Percentiles rank a stretch among this genome's conserved stretches.
phyloP scores from a whole-genome alignment of 2,888 invertebrate species.

The Sepioteuthis lessoniana region DNA sequence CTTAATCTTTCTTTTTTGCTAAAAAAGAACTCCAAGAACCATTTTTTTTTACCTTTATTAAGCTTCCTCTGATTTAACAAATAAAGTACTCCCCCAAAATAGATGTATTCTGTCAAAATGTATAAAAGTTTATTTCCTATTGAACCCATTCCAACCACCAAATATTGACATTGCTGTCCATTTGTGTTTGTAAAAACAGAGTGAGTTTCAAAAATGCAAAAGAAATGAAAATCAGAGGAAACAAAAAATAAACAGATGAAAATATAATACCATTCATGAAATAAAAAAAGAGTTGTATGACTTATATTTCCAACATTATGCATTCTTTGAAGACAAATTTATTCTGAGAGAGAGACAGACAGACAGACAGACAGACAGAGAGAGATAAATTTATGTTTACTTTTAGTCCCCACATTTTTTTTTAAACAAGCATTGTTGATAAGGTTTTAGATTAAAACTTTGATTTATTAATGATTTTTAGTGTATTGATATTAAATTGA shows the following conservation, averaged over 20 bases:
- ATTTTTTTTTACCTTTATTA: not conserved
- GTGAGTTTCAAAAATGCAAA: not conserved
- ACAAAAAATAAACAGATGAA: not conserved
- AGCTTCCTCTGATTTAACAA: constrained; percentile 20
- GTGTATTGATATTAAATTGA: not conserved
- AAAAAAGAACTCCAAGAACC: not conserved
- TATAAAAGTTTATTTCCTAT: constrained; percentile 33
- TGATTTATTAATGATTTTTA: not conserved
- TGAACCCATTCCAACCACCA: not conserved
- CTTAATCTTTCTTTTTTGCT: not conserved
- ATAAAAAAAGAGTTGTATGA: not conserved
- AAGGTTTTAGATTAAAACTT: not conserved
- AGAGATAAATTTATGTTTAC: not conserved
- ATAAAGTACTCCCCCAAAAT: constrained; percentile 6
- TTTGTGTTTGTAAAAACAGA: not conserved
- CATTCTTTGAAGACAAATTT: not conserved
- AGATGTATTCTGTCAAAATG: constrained; percentile 21
- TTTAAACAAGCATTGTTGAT: not conserved
- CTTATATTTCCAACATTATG: not conserved
- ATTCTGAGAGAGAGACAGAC: not conserved
- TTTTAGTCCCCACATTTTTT: not conserved
- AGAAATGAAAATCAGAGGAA: not conserved
- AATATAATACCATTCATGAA: not conserved
- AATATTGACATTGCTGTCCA: not conserved
- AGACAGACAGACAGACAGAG: no score